Evolutionary conservation across 2,797 vertebrate genomes (phyloP), one percentile per base, ranked within the genome.

Genomic region (Fratercula arctica): DNA sequence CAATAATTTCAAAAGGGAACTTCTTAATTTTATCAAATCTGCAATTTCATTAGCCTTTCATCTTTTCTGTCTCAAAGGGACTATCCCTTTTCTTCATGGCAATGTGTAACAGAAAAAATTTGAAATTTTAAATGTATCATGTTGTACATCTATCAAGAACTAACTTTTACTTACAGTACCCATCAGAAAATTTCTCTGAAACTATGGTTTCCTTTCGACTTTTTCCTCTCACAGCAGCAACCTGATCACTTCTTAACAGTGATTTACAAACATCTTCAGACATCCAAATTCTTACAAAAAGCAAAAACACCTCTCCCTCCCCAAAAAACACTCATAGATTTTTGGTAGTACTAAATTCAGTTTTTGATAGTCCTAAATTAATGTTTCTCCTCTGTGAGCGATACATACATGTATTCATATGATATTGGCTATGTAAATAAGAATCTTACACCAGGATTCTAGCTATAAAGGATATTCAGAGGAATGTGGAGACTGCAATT

Each of bases 281-380:
- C 10, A 16, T 31, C 7, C 54, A 75, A 57, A 61, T 41, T 51
- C 37, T 51, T 46, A 51, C 5, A 39, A 50, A 68, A 84, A 56
- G 14, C 17, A 45, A 73, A 83, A 29, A 7, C 7, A 5, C 5
- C 18, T 7, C 29, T 11, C 29, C 4, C 5, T 10, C 16, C 21
- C 4, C 0, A 5, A 50, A 66, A 68, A 72, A 77, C 33, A 0
- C 0, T 74, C 3, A 26, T 10, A 0, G 0, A 31, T 63, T 85
- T 87, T 85, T 67, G 2, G 11, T 90, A 29, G 7, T 31, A 60
- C 74, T 77, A 77, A 35, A 72, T 54, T 66, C 3, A 46, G 21
- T 21, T 46, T 46, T 46, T 46, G 11, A 46, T 46, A 46, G 11
- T 46, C 12, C 5, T 46, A 21, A 46, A 4, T 63, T 53, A 4